Evolutionary conservation across 2,113 vertebrate species (phyloP), one percentile per base, ranked within the genome.

Genomic region (Crypturellus undulatus): DNA sequence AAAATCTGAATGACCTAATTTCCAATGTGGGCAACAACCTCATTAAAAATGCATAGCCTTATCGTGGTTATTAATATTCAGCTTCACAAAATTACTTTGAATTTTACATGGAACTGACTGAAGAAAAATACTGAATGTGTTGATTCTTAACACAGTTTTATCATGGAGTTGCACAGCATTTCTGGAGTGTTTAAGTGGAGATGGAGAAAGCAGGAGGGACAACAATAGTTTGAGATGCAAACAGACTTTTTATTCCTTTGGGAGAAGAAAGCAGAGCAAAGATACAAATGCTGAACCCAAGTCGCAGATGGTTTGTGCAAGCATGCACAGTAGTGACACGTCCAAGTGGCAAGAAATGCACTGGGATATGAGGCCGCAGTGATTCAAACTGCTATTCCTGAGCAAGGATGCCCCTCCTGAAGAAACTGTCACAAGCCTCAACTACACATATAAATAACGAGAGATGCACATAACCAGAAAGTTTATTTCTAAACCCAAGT

Each of bases 41-140:
- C 93, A 94, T 96, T 95, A 96, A 97, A 93, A 97, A 97, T 95
- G 65, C 67, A 97, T 96, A 90, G 30, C 69, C 28, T 73, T 75
- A 90, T 82, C 87, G 65, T 11, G 8, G 70, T 78, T 80, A 91
- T 96, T 94, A 94, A 91, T 75, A 93, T 93, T 95, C 91, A 92
- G n/a, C 36, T 49, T 88, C 51, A 65, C 12, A 69, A 94, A 90
- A 84, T 8, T 40, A 76, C 8, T 81, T 47, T 65, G 73, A 12
- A 38, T 69, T 90, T 92, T 84, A 75, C 43, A 78, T 8, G 52
- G 22, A 90, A 92, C 20, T 30, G 38, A 86, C 89, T 87, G 86
- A 36, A 40, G 20, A 83, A 82, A 84, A 73, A 43, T 34, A 85
- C 26, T 38, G 20, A 69, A 58, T 6, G 16, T 72, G 45, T 72